Conservation (phyloP, 2,888 invertebrate species). For the Spodoptera picta region DNA sequence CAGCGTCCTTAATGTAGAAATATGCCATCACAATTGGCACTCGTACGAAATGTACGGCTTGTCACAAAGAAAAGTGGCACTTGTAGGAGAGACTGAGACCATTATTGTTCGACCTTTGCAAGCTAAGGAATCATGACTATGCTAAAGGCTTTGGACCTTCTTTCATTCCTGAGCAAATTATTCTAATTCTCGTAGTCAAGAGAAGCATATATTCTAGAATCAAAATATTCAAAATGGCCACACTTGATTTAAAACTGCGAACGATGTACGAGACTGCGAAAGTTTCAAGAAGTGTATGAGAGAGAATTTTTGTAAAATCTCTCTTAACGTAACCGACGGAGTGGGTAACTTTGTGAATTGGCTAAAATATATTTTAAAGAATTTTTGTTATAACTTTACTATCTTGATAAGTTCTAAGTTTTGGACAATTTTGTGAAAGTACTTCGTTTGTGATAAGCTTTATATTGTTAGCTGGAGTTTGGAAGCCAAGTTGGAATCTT, state of each 20-base stretch:
- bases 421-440: slow-evolving; percentile 18
- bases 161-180: background rate
- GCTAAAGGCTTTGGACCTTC: background rate
- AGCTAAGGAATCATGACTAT: background rate
- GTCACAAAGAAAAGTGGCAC: background rate
- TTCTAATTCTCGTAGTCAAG: background rate
- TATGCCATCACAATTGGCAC: background rate
- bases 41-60: background rate
- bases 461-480: too few species aligned
- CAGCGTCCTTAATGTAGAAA: slow-evolving; percentile 1
- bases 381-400: slow-evolving; percentile 27
- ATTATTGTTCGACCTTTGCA: too few species aligned
- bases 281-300: slow-evolving; percentile 36
- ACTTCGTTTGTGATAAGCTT: background rate
- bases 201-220: slow-evolving; percentile 14
- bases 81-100: background rate
- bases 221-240: slow-evolving; percentile 33
- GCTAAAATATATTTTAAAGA: slow-evolving; percentile 19
- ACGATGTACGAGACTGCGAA: slow-evolving; percentile 30
- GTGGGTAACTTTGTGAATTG: slow-evolving; percentile 46
- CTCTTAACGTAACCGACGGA: slow-evolving; percentile 19
- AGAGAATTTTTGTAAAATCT: slow-evolving; percentile 51
- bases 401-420: slow-evolving; percentile 22
- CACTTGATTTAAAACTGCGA: slow-evolving; percentile 35
- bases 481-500: too few species aligned